phyloP scores from a whole-genome alignment of 2,113 vertebrate species.

The Danionella cerebrum region DNA sequence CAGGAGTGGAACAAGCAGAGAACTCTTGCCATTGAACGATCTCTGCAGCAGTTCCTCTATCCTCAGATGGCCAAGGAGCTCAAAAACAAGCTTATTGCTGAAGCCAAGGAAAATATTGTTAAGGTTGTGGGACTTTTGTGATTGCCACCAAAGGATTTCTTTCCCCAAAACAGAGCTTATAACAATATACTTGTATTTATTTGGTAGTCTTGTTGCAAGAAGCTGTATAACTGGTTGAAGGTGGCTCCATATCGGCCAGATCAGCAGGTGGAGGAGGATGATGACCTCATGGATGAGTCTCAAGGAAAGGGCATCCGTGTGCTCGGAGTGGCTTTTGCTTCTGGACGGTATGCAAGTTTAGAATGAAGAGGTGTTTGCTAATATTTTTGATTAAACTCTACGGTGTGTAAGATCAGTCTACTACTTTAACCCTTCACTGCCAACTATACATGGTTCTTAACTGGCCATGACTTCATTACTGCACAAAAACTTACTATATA shows the following conservation, averaged over 20 bases:
- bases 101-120: constrained; percentile 91
- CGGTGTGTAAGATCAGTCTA: no score
- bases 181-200: not conserved
- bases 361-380: not conserved
- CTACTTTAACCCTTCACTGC: no score
- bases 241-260: constrained; percentile 90
- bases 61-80: constrained; percentile 96
- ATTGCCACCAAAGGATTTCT: not conserved
- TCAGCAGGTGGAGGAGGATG: constrained; percentile 93
- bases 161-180: not conserved
- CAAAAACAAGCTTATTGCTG: constrained; percentile 88
- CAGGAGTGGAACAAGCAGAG: constrained; percentile 98
- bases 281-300: constrained; percentile 94
- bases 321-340: constrained; percentile 88
- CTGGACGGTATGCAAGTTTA: constrained; percentile 73
- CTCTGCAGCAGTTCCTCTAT: constrained; percentile 92
- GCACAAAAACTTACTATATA: no score
- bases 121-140: constrained; percentile 63
- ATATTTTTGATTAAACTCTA: no score
- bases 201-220: constrained; percentile 82
- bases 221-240: constrained; percentile 94
- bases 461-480: no score
- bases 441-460: no score
- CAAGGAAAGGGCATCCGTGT: constrained; percentile 94
- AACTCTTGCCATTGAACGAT: constrained; percentile 85